These are phyloP conservation scores for Chironomus tepperi DNA, from an alignment of 1,140 invertebrate genomes.

Conservation along the genomic window DNA sequence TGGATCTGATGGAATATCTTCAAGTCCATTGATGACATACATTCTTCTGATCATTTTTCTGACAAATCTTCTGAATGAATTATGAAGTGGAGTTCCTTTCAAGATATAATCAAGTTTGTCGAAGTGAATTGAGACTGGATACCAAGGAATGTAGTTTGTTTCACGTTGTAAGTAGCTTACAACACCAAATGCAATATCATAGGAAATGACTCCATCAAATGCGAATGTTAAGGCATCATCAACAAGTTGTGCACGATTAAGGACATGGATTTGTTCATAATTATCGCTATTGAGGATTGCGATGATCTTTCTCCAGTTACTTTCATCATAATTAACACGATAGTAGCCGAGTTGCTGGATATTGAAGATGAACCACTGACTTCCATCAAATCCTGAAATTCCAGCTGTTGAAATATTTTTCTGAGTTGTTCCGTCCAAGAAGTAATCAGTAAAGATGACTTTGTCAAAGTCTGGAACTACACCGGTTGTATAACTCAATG, in stretches of 20 bases:
- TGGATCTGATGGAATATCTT: neutral
- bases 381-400: neutral
- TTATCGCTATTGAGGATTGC: conserved; percentile 36
- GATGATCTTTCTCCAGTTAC: conserved; percentile 44
- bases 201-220: conserved; percentile 43
- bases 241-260: conserved; percentile 68
- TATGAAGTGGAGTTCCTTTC: neutral
- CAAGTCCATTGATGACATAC: neutral
- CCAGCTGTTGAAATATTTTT: conserved; percentile 28
- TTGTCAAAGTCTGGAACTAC: conserved; percentile 30
- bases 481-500: conserved; percentile 34
- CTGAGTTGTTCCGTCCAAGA: neutral
- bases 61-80: neutral
- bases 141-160: conserved; percentile 48
- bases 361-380: conserved; percentile 42
- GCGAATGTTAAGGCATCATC: conserved; percentile 66
- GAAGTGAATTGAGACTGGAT: conserved; percentile 38
- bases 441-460: conserved; percentile 35
- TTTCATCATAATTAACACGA: conserved; percentile 49
- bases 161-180: conserved; percentile 45
- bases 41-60: neutral
- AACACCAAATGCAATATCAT: conserved; percentile 43
- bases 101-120: conserved; percentile 20
- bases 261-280: conserved; percentile 47
- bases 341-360: conserved; percentile 48